These are phyloP conservation scores for Polietes domitor DNA, from an alignment of 2,888 invertebrate genomes.

Conservation along the genomic window DNA sequence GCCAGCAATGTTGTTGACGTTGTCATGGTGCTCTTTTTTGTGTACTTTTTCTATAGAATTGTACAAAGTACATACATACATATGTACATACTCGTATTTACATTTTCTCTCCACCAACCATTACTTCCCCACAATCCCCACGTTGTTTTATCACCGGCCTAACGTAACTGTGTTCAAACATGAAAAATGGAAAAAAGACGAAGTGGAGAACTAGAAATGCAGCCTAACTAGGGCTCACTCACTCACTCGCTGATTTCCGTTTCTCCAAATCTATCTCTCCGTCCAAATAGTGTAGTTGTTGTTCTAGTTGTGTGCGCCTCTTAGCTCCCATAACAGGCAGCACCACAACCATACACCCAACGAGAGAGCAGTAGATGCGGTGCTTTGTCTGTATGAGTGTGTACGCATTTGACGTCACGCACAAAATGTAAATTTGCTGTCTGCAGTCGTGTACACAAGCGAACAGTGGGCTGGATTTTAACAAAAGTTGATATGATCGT, in stretches of 20 bases:
- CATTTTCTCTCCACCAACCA: not conserved
- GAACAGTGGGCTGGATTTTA: not conserved
- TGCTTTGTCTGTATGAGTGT: not conserved
- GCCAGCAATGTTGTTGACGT: not conserved
- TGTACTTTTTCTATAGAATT: no score
- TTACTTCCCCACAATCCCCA: not conserved
- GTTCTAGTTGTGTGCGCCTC: not conserved
- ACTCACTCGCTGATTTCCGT: slow-evolving; percentile 16
- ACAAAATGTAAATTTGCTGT: slow-evolving; percentile 10
- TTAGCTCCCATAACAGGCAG: not conserved
- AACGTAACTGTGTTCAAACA: no score
- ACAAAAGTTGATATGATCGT: not conserved
- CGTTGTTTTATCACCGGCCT: not conserved
- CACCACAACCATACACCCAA: not conserved
- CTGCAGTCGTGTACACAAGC: not conserved
- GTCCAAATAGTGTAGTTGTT: not conserved
- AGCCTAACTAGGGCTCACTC: not conserved
- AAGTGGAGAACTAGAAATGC: slow-evolving; percentile 39
- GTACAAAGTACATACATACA: no score
- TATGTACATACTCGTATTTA: not conserved
- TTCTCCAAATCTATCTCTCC: not conserved
- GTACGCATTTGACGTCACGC: slow-evolving; percentile 41
- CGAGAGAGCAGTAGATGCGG: not conserved
- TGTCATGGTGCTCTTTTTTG: not conserved
- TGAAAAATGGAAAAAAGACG: no score